These are phyloP conservation scores for Dicranocentrus wangi DNA, from an alignment of 2,888 invertebrate species.

Conservation along the genomic window DNA sequence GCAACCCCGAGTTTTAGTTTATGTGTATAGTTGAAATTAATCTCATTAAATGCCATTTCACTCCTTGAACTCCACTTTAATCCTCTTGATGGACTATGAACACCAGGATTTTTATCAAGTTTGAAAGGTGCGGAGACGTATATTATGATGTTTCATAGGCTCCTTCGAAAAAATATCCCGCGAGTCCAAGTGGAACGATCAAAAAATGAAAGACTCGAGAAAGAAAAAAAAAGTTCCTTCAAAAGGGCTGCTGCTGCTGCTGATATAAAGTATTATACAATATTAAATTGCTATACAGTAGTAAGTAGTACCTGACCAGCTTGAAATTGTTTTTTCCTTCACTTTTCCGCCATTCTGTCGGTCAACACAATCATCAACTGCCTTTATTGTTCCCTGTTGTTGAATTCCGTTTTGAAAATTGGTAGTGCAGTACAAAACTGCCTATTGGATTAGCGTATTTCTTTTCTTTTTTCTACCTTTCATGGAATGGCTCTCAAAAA, in stretches of 20 bases:
- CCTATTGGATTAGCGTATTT: neutral
- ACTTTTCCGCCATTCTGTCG: neutral
- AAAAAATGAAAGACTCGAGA: no score
- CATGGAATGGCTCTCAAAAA: constrained; percentile 15
- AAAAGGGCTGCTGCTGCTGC: no score
- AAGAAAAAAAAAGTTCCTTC: no score
- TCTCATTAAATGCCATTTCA: constrained; percentile 36
- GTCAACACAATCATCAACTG: neutral
- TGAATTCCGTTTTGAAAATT: neutral
- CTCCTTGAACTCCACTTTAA: neutral
- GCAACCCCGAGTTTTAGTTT: constrained; percentile 21
- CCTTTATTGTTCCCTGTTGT: no score
- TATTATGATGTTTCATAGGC: neutral
- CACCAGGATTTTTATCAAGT: neutral
- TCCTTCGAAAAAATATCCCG: no score
- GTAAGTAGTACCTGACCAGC: neutral
- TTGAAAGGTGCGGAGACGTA: neutral
- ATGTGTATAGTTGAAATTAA: constrained; percentile 23
- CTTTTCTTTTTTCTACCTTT: neutral
- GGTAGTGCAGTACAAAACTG: neutral
- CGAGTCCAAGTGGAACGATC: neutral
- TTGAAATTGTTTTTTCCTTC: neutral
- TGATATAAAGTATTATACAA: neutral
- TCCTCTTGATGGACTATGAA: neutral
- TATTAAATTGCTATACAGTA: neutral